A percentile compares a stretch with the other conserved stretches of the same genome.
Conservation (phyloP, 2,113 vertebrate species). For the Fulmarus glacialis region DNA sequence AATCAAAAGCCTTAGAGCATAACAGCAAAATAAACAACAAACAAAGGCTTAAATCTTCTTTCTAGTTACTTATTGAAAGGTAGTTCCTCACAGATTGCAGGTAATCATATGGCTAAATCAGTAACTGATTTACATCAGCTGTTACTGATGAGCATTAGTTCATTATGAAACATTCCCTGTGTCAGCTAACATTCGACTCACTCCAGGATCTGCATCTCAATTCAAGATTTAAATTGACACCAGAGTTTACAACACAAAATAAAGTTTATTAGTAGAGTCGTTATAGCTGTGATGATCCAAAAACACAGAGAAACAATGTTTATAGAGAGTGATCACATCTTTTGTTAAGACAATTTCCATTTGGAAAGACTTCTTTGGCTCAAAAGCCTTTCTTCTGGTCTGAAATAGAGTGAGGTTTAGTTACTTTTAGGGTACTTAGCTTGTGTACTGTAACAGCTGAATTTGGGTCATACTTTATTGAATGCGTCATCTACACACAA, state of each 20-base stretch:
- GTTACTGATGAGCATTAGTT: neutral
- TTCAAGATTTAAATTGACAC: neutral
- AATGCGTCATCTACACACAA: neutral
- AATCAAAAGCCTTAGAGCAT: neutral
- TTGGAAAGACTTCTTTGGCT: neutral
- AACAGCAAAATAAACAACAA: neutral
- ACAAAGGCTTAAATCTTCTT: neutral
- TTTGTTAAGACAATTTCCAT: neutral
- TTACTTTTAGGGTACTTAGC: neutral
- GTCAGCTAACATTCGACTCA: neutral
- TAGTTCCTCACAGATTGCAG: neutral
- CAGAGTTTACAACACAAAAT: neutral
- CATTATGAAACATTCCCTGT: neutral
- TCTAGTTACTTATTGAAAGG: conserved; percentile 1
- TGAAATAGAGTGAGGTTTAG: neutral
- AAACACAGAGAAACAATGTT: neutral
- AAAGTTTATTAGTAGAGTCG: neutral
- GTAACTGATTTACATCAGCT: too few species aligned
- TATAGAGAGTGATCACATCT: neutral
- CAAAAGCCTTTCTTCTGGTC: neutral
- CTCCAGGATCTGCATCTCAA: neutral
- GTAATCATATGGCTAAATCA: neutral
- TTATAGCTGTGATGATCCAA: neutral
- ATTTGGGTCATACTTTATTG: neutral
- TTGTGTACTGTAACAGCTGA: neutral